phyloP scores from a whole-genome alignment of 2,113 vertebrate species.

The Ammodytes marinus region DNA sequence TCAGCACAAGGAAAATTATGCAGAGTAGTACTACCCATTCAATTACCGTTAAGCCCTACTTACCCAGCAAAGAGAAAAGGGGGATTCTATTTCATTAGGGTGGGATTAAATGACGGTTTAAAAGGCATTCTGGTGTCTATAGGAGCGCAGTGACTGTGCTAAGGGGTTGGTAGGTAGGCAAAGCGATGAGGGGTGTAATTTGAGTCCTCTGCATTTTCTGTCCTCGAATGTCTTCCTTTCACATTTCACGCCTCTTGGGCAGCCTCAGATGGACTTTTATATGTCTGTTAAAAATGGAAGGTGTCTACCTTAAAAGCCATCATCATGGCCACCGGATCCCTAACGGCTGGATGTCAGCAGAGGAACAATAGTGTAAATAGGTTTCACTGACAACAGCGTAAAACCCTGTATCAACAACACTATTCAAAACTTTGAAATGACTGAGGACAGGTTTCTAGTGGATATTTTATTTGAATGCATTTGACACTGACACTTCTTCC shows the following conservation, averaged over 20 bases:
- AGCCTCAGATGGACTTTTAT: constrained; percentile 69
- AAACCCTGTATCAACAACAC: constrained; percentile 7
- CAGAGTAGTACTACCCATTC: constrained; percentile 68
- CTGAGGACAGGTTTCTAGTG: background rate
- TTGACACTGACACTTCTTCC: background rate
- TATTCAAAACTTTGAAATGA: background rate
- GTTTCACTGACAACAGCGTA: background rate
- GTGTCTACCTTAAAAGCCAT: constrained; percentile 41
- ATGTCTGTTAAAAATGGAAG: constrained; percentile 71
- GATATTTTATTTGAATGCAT: background rate
- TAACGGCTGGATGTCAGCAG: constrained; percentile 7
- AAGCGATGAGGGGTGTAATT: constrained; percentile 74
- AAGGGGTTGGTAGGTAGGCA: constrained; percentile 45
- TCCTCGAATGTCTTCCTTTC: constrained; percentile 72
- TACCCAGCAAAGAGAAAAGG: constrained; percentile 62
- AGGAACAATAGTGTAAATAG: constrained; percentile 26
- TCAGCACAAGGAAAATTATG: constrained; percentile 60
- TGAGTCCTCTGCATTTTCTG: constrained; percentile 70
- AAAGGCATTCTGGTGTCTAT: constrained; percentile 68
- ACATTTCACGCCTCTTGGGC: constrained; percentile 79
- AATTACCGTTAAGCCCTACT: constrained; percentile 77
- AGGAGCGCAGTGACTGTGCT: constrained; percentile 52
- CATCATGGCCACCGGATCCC: constrained; percentile 40
- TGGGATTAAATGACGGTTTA: constrained; percentile 77
- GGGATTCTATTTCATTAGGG: constrained; percentile 76